Base-by-base conservation (phyloP, 2,888 invertebrate species). In the Diloba caeruleocephala region DNA sequence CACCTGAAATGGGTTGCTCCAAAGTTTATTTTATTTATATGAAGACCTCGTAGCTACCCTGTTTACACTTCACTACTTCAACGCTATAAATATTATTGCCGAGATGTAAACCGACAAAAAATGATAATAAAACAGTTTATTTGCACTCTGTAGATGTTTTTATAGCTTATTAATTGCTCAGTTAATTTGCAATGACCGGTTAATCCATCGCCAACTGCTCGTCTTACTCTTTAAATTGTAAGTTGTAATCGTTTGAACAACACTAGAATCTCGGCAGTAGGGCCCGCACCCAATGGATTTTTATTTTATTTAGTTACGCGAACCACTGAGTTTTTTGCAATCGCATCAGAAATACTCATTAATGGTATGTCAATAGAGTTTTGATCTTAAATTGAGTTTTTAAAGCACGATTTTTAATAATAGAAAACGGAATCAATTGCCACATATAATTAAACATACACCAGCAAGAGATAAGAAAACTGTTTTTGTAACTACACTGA, bases 251-350 rank as follows among this genome's bases (percentile, higher is more conserved):
- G 46, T 50, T 52, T 42, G 76, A 57, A 74, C 78, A 74, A 70
- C 77, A 81, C 79, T 79, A 78, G 60, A 72, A 52, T 59, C 51
- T 56, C 56, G 55, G 62, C 64, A 78, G 74, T 72, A 74, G 74
- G 79, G 76, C 74, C 78, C 73, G 76, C 82, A 78, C 79, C 78
- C 81, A 86, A 88, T 82, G 73, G 82, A 83, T 85, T 87, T 87
- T 87, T 87, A 87, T 60, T 88, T 88, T 88, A 88, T 87, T 88
- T 86, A 87, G 85, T 84, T 82, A 79, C 80, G 71, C 76, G 68
- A 82, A 81, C 87, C 88, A 89, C 89, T 90, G 89, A 89, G 85
- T 86, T 86, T 82, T 79, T 80, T 82, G 76, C 82, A 84, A 87
- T 84, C 84, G 86, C 88, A 87, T 86, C 80, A 79, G 79, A 84